phyloP scores from a whole-genome alignment of 2,888 invertebrate species.

The Sinodicranocentrus sp. region DNA sequence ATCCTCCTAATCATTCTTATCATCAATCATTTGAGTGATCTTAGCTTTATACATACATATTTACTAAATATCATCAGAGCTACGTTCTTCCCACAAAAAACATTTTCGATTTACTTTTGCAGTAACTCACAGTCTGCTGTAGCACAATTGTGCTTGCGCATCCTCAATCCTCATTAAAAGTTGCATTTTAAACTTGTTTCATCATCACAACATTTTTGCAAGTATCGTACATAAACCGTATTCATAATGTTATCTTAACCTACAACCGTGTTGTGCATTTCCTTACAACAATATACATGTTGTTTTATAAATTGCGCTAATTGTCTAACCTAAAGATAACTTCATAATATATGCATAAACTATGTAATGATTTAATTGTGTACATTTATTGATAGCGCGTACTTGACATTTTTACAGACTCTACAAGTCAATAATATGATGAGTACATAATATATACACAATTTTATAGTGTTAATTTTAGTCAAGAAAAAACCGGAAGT shows the following conservation, averaged over 20 bases:
- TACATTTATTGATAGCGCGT: slow-evolving; percentile 6
- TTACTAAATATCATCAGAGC: neutral
- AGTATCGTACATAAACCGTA: neutral
- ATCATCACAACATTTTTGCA: slow-evolving; percentile 12
- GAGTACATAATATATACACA: neutral
- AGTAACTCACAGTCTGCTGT: slow-evolving; percentile 29
- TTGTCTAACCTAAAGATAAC: neutral
- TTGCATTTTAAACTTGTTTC: neutral
- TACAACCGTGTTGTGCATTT: slow-evolving; percentile 18
- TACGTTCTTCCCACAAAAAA: neutral
- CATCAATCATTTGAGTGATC: slow-evolving; percentile 1
- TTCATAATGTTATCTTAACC: neutral
- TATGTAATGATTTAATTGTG: neutral
- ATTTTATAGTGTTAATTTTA: neutral
- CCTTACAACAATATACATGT: slow-evolving; percentile 1
- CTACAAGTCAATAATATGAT: neutral
- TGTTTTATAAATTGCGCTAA: neutral
- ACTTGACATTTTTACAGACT: slow-evolving; percentile 9
- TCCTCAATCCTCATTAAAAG: slow-evolving; percentile 4
- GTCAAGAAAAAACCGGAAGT: slow-evolving; percentile 46
- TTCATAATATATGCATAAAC: too few relatives aligned
- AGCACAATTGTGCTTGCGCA: slow-evolving; percentile 15
- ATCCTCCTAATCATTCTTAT: neutral
- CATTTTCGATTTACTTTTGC: neutral
- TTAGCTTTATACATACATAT: neutral